Percentiles rank a stretch among this genome's conserved stretches.
phyloP scores from a whole-genome alignment of 2,113 vertebrate species.

The Cinclus mexicanus region DNA sequence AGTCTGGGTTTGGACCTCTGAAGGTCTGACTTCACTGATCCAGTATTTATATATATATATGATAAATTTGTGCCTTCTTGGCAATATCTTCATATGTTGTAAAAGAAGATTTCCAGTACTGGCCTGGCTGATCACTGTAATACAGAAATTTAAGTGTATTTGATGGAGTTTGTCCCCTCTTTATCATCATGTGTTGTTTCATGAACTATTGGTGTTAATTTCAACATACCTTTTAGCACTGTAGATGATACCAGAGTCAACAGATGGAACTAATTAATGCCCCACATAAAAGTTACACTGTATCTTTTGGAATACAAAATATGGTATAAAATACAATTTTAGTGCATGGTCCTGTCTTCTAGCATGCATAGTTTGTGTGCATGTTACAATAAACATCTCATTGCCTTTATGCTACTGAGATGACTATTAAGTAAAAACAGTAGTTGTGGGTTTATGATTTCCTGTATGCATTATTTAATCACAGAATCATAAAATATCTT shows the following conservation, averaged over 20 bases:
- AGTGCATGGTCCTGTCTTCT: background rate
- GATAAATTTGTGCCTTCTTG: background rate
- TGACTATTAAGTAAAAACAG: background rate
- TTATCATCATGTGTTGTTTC: background rate
- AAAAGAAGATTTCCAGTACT: background rate
- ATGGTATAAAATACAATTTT: background rate
- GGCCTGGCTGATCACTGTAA: background rate
- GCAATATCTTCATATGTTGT: background rate
- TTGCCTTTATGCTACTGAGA: background rate
- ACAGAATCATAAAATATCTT: background rate
- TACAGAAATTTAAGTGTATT: background rate
- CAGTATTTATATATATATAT: background rate
- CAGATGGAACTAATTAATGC: constrained; percentile 4
- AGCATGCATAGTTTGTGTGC: background rate
- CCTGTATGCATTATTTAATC: background rate
- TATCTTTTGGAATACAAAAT: background rate
- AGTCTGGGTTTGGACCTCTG: background rate
- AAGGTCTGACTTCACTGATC: background rate
- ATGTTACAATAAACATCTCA: background rate
- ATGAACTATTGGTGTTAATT: background rate
- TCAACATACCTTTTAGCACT: background rate
- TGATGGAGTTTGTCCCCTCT: background rate
- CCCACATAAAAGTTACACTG: background rate
- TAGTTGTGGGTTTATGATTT: background rate
- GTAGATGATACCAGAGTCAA: background rate